phyloP scores from a whole-genome alignment of 1,140 invertebrate species.

The Nixonia krombeini region DNA sequence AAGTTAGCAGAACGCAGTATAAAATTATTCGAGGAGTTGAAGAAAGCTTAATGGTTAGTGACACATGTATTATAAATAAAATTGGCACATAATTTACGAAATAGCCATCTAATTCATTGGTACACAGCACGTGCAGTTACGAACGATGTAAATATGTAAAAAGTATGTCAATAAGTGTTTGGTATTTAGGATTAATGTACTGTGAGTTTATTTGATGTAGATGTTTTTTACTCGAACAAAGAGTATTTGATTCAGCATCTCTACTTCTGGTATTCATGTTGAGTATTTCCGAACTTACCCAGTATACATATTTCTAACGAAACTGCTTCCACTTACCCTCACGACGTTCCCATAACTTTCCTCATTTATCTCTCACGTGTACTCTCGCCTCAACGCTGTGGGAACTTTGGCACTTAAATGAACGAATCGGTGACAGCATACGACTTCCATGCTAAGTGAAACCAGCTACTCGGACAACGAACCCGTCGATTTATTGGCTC shows the following conservation, averaged over 20 bases:
- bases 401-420: constrained; percentile 47
- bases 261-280: constrained; percentile 21
- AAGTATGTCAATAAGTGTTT: constrained; percentile 3
- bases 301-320: constrained; percentile 40
- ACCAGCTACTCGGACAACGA: constrained; percentile 46
- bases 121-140: not conserved
- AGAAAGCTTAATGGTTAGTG: no score
- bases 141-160: constrained; percentile 7
- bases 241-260: no score
- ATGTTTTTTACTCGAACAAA: no score
- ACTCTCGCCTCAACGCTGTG: constrained; percentile 34
- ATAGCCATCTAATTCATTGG: not conserved
- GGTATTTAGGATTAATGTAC: constrained; percentile 5
- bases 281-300: no score
- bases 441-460: constrained; percentile 47
- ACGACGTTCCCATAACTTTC: constrained; percentile 36
- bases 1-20: no score
- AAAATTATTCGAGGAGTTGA: no score
- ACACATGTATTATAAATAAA: not conserved
- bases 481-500: constrained; percentile 56
- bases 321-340: constrained; percentile 28
- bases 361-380: constrained; percentile 48
- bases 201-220: not conserved
- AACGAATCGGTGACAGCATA: constrained; percentile 41
- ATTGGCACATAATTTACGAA: not conserved